Evolutionary conservation across 1,140 invertebrate genomes (phyloP), one percentile per base, ranked within the genome.

Genomic region (Tyrophagus putrescentiae): DNA sequence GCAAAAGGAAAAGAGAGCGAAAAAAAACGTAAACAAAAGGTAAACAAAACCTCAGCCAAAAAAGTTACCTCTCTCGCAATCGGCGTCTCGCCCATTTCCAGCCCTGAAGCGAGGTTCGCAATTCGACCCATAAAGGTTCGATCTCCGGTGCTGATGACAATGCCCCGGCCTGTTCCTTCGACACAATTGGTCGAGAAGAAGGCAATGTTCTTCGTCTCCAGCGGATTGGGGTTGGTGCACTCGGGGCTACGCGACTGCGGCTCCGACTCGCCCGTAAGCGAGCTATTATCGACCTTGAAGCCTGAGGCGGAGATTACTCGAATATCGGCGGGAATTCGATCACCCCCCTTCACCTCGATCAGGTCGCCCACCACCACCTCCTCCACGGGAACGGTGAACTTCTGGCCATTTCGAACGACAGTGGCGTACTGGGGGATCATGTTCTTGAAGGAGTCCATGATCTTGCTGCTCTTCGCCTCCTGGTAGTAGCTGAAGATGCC

Each of bases 341-440:
- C 85, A 13, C 87, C 87, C 63, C 82, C 80, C 65, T 78, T 80
- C 65, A 90, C 81, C 67, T 87, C 83, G 0, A 90, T 81, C 41
- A 90, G 72, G 69, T 91, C 87, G 23, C 87, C 87, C 16, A 85
- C 66, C 0, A 85, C 62, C 58, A 70, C 64, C 63, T 73, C 70
- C 63, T 93, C 88, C 64, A 88, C 88, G 48, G 83, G 80, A 50
- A 95, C 74, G 56, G 87, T 92, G 60, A 87, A 72, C 70, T 93
- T 94, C 71, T 93, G 83, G 62, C 93, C 93, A 75, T 93, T 87
- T 65, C 95, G 80, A 65, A 97, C 80, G 53, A 94, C 65, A 93
- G 80, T 65, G 96, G 80, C 54, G 93, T 92, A 60, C 87, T 85
- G 67, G 33, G 70, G 71, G 60, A 72, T 65, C 61, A 73, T 64